These are phyloP conservation scores for Ditylenchus dipsaci DNA, from an alignment of 1,140 invertebrate genomes.

Conservation along the genomic window DNA sequence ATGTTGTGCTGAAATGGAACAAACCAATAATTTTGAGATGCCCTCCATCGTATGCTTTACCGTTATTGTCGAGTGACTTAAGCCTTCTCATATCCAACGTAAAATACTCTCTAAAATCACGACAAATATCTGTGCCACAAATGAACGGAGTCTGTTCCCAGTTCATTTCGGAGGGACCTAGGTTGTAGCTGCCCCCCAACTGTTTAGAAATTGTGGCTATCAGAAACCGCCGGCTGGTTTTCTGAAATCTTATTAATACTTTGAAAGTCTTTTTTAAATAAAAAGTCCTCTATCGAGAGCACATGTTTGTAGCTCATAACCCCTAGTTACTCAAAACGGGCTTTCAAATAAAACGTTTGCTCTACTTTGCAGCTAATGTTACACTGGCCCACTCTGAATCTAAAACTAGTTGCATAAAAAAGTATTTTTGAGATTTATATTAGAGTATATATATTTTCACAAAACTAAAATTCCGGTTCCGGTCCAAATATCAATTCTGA, in stretches of 20 bases:
- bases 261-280: background rate
- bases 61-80: background rate
- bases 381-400: too few relatives aligned
- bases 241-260: too few relatives aligned
- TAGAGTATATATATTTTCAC: too few relatives aligned
- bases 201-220: constrained; percentile 1
- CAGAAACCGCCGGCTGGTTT: background rate
- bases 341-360: too few relatives aligned
- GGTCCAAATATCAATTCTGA: too few relatives aligned
- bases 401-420: too few relatives aligned
- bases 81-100: constrained; percentile 1
- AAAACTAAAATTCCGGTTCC: too few relatives aligned
- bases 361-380: too few relatives aligned
- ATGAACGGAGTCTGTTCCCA: constrained; percentile 9
- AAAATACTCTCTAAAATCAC: background rate
- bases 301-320: too few relatives aligned
- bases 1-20: background rate
- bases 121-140: constrained; percentile 10
- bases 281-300: too few relatives aligned
- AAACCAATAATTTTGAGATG: background rate
- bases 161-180: constrained; percentile 7
- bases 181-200: background rate
- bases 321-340: too few relatives aligned
- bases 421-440: too few relatives aligned
- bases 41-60: background rate